Percentiles rank a stretch among this genome's conserved stretches.
Conservation (phyloP, 2,797 vertebrate genomes). For the Urophycis tenuis region DNA sequence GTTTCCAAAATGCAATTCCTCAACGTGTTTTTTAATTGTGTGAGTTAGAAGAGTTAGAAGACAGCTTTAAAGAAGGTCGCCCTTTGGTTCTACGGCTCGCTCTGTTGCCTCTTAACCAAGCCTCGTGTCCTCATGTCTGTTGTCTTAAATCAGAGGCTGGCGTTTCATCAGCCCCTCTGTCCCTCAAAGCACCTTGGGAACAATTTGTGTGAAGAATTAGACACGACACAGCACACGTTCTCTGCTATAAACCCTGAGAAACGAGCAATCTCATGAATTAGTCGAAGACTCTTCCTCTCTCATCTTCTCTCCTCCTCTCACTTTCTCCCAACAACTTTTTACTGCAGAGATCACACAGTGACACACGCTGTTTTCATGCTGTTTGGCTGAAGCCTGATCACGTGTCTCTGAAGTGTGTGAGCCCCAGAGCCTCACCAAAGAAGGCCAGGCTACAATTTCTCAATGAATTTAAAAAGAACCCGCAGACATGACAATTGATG, state of each 20-base stretch:
- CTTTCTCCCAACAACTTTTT: not conserved
- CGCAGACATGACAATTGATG: conserved; percentile 21
- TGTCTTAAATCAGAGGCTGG: not conserved
- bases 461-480: conserved; percentile 42
- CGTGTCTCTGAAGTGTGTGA: conserved; percentile 5
- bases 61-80: not conserved
- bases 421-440: conserved; percentile 10
- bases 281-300: not conserved
- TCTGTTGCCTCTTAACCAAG: not conserved
- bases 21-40: no score
- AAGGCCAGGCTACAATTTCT: conserved; percentile 31
- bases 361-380: not conserved
- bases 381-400: not conserved
- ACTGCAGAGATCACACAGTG: not conserved
- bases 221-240: not conserved
- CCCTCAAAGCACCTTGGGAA: not conserved
- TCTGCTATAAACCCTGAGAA: not conserved
- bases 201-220: not conserved
- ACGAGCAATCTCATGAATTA: not conserved
- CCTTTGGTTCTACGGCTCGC: not conserved
- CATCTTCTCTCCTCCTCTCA: not conserved
- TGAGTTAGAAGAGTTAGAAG: no score
- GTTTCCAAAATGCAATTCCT: not conserved
- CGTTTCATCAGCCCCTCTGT: not conserved
- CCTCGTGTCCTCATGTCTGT: not conserved